Evolutionary conservation across 1,140 invertebrate genomes (phyloP).

Genomic region (Bombus vancouverensis): DNA sequence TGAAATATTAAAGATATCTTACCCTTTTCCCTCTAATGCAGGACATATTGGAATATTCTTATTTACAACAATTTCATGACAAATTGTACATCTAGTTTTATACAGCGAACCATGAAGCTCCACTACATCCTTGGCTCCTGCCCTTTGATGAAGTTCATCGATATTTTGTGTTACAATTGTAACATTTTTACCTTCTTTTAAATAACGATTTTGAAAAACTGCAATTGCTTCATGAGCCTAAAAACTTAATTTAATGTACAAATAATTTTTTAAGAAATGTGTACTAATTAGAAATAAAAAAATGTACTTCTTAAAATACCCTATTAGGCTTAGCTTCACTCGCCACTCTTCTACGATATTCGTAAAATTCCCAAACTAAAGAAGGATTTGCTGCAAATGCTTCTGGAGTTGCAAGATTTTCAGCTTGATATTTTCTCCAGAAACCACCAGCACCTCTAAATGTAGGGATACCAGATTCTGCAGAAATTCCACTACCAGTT

Average conservation of each 20-base stretch:
- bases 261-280: constrained; percentile 5
- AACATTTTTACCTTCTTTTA: constrained; percentile 84
- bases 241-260: constrained; percentile 24
- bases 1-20: constrained; percentile 16
- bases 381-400: constrained; percentile 87
- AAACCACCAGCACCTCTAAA: constrained; percentile 90
- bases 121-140: constrained; percentile 91
- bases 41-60: constrained; percentile 92
- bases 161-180: constrained; percentile 96
- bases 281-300: not conserved
- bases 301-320: constrained; percentile 76
- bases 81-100: constrained; percentile 92
- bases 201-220: constrained; percentile 87
- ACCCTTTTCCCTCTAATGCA: constrained; percentile 82
- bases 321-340: constrained; percentile 86
- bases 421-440: constrained; percentile 89
- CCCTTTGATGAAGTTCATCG: constrained; percentile 92
- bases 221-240: constrained; percentile 93
- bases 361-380: constrained; percentile 92
- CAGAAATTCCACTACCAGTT: constrained; percentile 91
- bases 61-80: constrained; percentile 88
- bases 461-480: constrained; percentile 92
- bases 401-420: constrained; percentile 86
- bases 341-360: constrained; percentile 88
- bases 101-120: constrained; percentile 96